These are phyloP conservation scores for Nephrotoma flavescens DNA, from an alignment of 2,888 invertebrate genomes.

Conservation along the genomic window DNA sequence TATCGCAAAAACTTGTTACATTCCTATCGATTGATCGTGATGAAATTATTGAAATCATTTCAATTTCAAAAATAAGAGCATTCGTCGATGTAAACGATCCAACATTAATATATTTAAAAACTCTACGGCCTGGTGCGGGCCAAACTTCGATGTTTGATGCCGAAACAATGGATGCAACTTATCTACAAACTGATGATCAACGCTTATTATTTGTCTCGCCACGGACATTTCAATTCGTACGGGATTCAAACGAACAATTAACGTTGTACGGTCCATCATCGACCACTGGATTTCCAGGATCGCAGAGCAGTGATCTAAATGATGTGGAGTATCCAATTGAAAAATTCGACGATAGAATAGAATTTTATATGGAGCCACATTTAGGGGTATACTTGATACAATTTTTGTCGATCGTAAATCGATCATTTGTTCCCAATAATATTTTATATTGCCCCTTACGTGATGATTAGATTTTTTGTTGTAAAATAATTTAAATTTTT, in stretches of 20 bases:
- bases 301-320: neutral
- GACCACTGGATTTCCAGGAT: neutral
- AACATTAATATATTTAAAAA: slow-evolving; percentile 20
- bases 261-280: slow-evolving; percentile 14
- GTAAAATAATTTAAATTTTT: neutral
- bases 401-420: slow-evolving; percentile 16
- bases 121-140: neutral
- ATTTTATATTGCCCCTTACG: neutral
- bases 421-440: neutral
- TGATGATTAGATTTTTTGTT: neutral
- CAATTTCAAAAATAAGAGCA: slow-evolving; percentile 21
- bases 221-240: slow-evolving; percentile 14
- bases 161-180: neutral
- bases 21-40: slow-evolving; percentile 23
- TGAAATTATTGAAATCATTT: slow-evolving; percentile 21
- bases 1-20: slow-evolving; percentile 23
- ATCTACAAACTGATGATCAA: slow-evolving; percentile 20
- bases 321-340: neutral
- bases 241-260: slow-evolving; percentile 17
- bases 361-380: slow-evolving; percentile 25
- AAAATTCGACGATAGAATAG: neutral
- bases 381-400: slow-evolving; percentile 25
- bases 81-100: slow-evolving; percentile 20
- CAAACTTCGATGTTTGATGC: neutral
- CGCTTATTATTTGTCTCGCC: slow-evolving; percentile 15